phyloP scores from a whole-genome alignment of 2,113 vertebrate species.

The Ailurus styani region DNA sequence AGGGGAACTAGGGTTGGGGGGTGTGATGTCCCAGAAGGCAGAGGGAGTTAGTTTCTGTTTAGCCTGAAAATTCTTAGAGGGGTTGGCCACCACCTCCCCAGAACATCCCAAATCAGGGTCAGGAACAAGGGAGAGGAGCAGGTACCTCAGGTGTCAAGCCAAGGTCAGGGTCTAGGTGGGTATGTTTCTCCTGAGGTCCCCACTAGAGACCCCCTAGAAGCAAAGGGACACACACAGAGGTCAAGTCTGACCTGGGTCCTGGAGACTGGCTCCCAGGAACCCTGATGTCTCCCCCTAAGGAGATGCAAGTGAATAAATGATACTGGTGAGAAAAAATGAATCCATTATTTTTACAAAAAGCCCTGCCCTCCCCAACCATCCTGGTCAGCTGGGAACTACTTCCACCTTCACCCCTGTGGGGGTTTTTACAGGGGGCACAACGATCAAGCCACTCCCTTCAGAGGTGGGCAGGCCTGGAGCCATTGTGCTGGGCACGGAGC shows the following conservation, averaged over 20 bases:
- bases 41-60: fast-evolving
- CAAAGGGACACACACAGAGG: neutral
- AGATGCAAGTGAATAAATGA: neutral
- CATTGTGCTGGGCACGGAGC: neutral
- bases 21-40: no score
- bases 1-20: neutral
- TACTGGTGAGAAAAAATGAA: neutral
- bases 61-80: neutral
- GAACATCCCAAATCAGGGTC: neutral
- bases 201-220: neutral
- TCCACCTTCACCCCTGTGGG: conserved; percentile 79
- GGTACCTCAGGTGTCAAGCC: neutral
- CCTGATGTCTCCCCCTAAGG: neutral
- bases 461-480: neutral
- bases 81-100: neutral
- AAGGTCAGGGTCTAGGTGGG: neutral
- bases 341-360: neutral
- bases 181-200: neutral
- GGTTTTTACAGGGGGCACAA: fast-evolving
- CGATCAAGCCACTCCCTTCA: fast-evolving
- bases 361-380: neutral
- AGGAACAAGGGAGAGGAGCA: neutral
- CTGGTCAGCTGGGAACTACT: conserved; percentile 52
- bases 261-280: neutral
- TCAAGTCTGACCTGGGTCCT: neutral